A percentile compares a stretch with the other conserved stretches of the same genome.
Conservation (phyloP, 1,140 invertebrate species). For the Caenorhabditis remanei region DNA sequence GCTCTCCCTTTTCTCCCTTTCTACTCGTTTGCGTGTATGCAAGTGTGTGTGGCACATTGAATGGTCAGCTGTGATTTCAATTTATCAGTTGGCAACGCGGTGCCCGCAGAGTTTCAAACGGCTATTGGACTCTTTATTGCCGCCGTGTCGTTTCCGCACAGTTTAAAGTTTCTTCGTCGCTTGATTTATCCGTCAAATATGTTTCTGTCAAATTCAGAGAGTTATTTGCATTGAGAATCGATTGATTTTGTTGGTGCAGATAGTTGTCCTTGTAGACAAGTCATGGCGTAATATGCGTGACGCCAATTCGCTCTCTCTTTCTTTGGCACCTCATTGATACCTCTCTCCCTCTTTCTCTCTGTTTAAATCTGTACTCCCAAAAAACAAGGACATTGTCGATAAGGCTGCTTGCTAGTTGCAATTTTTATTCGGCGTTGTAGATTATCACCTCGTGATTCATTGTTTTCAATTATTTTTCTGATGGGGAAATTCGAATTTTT, state of each 20-base stretch:
- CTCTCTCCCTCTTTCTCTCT: not conserved
- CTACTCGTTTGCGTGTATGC: not conserved
- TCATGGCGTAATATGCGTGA: no score
- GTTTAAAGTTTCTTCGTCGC: constrained; percentile 3
- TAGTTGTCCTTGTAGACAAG: not conserved
- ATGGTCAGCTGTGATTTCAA: constrained; percentile 55
- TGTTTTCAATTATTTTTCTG: not conserved
- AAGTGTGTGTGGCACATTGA: constrained; percentile 33
- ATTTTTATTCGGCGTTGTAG: no score
- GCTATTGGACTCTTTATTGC: constrained; percentile 45
- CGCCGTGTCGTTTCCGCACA: not conserved
- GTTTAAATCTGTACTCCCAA: no score
- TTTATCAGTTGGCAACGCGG: constrained; percentile 43
- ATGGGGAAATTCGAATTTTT: not conserved
- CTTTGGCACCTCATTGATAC: not conserved
- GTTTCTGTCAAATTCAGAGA: not conserved
- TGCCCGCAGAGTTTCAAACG: constrained; percentile 29
- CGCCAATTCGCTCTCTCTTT: not conserved
- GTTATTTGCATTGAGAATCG: not conserved
- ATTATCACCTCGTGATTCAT: no score
- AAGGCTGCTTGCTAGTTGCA: no score
- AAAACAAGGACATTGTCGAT: no score
- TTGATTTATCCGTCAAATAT: constrained; percentile 9
- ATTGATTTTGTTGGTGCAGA: not conserved
- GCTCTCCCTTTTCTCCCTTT: constrained; percentile 9